Conservation (phyloP, 2,113 vertebrate genomes). For the Gasterosteus aculeatus region DNA sequence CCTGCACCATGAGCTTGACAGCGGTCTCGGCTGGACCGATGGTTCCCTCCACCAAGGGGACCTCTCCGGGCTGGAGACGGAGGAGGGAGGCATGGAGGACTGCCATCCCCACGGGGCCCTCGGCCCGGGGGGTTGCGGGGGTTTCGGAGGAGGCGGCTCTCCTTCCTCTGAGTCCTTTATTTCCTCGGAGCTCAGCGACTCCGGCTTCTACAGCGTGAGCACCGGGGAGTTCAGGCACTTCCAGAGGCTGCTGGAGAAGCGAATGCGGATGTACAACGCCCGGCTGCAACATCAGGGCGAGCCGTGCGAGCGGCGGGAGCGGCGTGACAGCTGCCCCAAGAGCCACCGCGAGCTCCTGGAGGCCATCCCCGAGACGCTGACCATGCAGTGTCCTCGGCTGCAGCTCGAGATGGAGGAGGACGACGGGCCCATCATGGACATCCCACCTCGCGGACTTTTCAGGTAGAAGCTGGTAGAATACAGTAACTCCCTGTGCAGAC, state of each 20-base stretch:
- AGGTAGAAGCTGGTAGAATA: slow-evolving; percentile 50
- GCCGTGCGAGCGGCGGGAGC: slow-evolving; percentile 73
- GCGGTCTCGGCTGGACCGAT: slow-evolving; percentile 80
- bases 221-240: slow-evolving; percentile 81
- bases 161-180: slow-evolving; percentile 79
- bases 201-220: slow-evolving; percentile 81
- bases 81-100: slow-evolving; percentile 81
- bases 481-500: no score
- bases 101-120: slow-evolving; percentile 59
- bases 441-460: slow-evolving; percentile 67
- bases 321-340: slow-evolving; percentile 80
- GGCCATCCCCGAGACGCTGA: slow-evolving; percentile 81
- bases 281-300: slow-evolving; percentile 77
- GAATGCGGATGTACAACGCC: slow-evolving; percentile 79
- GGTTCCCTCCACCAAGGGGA: slow-evolving; percentile 81
- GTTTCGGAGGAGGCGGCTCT: slow-evolving; percentile 63
- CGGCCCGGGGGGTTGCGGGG: slow-evolving; percentile 65
- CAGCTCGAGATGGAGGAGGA: slow-evolving; percentile 57
- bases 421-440: slow-evolving; percentile 35
- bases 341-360: slow-evolving; percentile 82
- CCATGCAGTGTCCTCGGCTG: slow-evolving; percentile 66
- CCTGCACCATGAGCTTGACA: slow-evolving; percentile 81
- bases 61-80: slow-evolving; percentile 79
- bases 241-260: slow-evolving; percentile 82
- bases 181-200: slow-evolving; percentile 80